phyloP scores from a whole-genome alignment of 2,797 vertebrate genomes.

The Aldrovandia affinis region DNA sequence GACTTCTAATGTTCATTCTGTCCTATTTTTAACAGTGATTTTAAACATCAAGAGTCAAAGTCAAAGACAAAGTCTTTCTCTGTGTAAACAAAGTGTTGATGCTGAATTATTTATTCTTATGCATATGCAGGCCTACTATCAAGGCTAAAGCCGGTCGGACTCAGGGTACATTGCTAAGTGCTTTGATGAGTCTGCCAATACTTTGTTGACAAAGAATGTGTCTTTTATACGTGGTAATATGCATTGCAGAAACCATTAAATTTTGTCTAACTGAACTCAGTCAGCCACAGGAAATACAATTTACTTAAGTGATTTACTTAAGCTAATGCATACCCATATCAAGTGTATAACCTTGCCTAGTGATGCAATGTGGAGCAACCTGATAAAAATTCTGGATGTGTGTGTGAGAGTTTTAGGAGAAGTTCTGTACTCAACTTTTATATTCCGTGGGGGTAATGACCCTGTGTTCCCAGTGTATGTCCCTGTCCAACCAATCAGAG shows the following conservation, averaged over 20 bases:
- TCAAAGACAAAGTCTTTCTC: background rate
- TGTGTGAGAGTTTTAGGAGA: background rate
- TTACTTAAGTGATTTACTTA: background rate
- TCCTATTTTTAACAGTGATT: background rate
- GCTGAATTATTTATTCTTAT: background rate
- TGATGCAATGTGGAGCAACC: constrained; percentile 5
- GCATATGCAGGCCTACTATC: background rate
- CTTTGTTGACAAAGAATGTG: background rate
- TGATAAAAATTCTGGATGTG: background rate
- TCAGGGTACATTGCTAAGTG: background rate
- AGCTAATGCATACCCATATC: background rate
- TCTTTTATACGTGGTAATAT: background rate
- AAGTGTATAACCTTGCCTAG: background rate
- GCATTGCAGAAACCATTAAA: background rate
- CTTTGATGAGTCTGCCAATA: background rate
- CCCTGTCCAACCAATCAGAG: background rate
- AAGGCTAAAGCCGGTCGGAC: background rate
- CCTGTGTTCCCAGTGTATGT: background rate
- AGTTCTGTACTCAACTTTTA: background rate
- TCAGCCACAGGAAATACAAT: background rate
- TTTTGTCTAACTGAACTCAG: background rate
- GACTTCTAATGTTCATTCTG: background rate
- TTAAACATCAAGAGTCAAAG: background rate
- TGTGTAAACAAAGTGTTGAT: constrained; percentile 8
- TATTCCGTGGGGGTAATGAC: background rate